Conservation (phyloP, 2,113 vertebrate genomes). For the Porphyrio hochstetteri region DNA sequence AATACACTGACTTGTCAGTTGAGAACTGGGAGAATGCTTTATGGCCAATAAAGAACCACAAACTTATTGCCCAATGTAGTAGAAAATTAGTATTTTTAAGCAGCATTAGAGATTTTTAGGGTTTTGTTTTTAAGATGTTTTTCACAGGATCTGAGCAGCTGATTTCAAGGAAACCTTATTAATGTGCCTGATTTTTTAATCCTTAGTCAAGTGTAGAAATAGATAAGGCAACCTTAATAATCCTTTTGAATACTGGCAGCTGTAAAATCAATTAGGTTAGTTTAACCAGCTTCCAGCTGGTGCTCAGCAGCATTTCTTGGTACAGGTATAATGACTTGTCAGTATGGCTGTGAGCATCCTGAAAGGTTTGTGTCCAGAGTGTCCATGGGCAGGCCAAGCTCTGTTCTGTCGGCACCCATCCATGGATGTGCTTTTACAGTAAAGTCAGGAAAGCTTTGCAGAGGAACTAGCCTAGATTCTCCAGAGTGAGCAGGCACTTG, state of each 20-base stretch:
- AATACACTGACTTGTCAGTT: neutral
- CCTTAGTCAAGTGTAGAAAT: neutral
- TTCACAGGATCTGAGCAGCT: neutral
- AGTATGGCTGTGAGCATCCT: neutral
- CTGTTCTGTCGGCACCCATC: neutral
- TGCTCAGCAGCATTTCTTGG: neutral
- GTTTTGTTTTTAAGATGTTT: neutral
- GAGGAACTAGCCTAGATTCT: neutral
- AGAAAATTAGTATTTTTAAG: neutral
- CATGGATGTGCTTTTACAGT: neutral
- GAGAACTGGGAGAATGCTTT: neutral
- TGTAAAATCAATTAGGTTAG: neutral
- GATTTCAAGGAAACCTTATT: neutral
- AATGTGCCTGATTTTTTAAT: neutral
- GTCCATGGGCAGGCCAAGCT: neutral
- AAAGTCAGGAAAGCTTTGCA: neutral
- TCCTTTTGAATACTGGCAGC: neutral
- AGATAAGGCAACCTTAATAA: neutral
- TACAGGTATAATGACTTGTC: neutral
- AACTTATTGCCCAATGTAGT: neutral
- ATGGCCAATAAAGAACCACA: neutral
- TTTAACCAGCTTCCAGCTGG: neutral
- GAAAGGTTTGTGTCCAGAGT: neutral
- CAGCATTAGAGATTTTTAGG: neutral
- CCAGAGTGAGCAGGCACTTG: neutral